A percentile compares a stretch with the other conserved stretches of the same genome.
Conservation (phyloP, 2,888 invertebrate genomes). For the Leucophora obtusa region DNA sequence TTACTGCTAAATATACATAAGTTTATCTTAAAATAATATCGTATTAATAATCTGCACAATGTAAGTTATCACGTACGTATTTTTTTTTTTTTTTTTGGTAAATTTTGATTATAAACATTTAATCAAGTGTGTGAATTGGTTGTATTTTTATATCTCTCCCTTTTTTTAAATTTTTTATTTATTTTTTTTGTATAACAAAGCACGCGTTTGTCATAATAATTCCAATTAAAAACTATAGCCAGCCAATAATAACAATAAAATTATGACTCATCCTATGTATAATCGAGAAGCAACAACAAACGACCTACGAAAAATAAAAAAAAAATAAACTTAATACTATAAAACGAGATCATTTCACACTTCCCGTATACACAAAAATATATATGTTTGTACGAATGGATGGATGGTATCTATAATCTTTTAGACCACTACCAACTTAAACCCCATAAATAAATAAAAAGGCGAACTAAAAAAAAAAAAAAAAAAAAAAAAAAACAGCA, state of each 20-base stretch:
- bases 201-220: slow-evolving; percentile 56
- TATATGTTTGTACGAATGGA: slow-evolving; percentile 14
- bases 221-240: slow-evolving; percentile 32
- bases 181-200: slow-evolving; percentile 15
- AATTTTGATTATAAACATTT: neutral
- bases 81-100: neutral
- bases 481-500: too few relatives aligned
- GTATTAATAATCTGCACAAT: neutral
- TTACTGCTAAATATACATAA: too few relatives aligned
- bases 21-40: neutral
- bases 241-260: slow-evolving; percentile 18
- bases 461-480: too few relatives aligned
- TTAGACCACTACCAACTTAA: too few relatives aligned
- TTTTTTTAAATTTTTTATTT: neutral
- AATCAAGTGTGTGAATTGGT: neutral
- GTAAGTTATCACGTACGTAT: neutral
- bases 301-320: neutral
- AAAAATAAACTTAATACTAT: slow-evolving; percentile 2
- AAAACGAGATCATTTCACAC: slow-evolving; percentile 38
- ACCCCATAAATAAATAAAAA: too few relatives aligned
- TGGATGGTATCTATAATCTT: neutral
- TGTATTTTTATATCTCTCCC: neutral
- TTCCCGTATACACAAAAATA: neutral
- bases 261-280: slow-evolving; percentile 22
- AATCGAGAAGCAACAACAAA: slow-evolving; percentile 6